Evolutionary conservation across 2,113 vertebrate genomes (phyloP), one percentile per base, ranked within the genome.

Genomic region (Neotoma lepida): DNA sequence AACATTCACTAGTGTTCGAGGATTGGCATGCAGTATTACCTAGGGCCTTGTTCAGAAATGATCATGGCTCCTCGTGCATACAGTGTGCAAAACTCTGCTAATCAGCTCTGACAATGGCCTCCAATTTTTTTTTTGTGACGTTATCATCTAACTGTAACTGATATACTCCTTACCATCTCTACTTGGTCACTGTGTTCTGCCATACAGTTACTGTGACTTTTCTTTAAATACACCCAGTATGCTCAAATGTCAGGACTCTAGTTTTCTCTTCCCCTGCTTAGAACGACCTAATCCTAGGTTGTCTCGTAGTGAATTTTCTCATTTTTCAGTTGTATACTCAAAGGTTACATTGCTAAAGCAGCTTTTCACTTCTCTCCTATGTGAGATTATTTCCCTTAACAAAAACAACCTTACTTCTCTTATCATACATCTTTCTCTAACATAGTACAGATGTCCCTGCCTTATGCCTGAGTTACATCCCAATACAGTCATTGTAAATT

Each of bases 311-410:
- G 64, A 82, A 2, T 81, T 51, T 15, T 24, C 33, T 81, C 49
- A 74, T 89, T 33, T 56, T 41, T 39, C 54, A 80, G 28, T 9
- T 80, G 9, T 90, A 76, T 81, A 6, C n/a, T 96, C 24, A 77
- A 89, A 86, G 94, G n/a, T 93, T 61, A 39, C 7, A 56, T 58
- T 74, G 22, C 44, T 80, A 91, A 88, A 86, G 49, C 22, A 96
- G 33, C 6, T 10, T 93, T 90, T 51, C 4, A 91, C 77, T 86
- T 94, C 63, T 1, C 78, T 6, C 64, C 1, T 70, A 39, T 30
- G 4, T 61, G 64, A 94, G 71, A 91, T 35, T 30, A 78, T 9
- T 39, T 6, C 1, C 2, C 35, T n/a, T 58, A 78, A 68, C 9
- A n/a, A 20, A 56, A 70, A 70, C 10, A 39, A 18, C 68, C 39